phyloP scores from a whole-genome alignment of 2,888 invertebrate genomes.

The Carcina quercana region DNA sequence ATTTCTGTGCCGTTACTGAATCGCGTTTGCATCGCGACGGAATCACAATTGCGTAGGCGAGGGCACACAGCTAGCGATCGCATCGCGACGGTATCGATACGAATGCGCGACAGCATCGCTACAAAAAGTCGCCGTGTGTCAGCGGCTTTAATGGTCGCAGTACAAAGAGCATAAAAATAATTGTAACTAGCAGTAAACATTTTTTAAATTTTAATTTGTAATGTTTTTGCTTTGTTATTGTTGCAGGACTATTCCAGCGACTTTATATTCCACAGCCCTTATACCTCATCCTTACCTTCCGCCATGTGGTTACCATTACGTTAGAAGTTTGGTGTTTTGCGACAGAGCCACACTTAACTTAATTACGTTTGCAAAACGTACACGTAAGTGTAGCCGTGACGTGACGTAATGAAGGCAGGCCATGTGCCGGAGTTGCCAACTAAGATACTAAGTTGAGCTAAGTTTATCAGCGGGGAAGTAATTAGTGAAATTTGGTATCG shows the following conservation, averaged over 20 bases:
- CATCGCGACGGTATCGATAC: conserved; percentile 1
- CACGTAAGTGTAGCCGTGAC: too few relatives aligned
- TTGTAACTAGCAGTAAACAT: too few relatives aligned
- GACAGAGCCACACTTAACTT: conserved; percentile 37
- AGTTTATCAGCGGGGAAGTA: too few relatives aligned
- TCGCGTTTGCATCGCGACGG: conserved; percentile 9
- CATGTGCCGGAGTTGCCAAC: too few relatives aligned
- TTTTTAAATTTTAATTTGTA: too few relatives aligned
- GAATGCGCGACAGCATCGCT: conserved; percentile 3
- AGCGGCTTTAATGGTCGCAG: too few relatives aligned
- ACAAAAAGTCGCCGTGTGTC: conserved; percentile 2
- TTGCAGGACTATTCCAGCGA: not conserved
- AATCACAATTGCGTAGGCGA: too few relatives aligned
- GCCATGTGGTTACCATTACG: conserved; percentile 41
- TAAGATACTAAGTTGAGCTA: too few relatives aligned
- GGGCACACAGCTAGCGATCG: conserved; percentile 1
- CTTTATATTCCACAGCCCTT: conserved; percentile 4
- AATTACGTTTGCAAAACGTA: conserved; percentile 36
- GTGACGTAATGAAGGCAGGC: too few relatives aligned
- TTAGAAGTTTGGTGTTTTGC: conserved; percentile 35
- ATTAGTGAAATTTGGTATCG: too few relatives aligned
- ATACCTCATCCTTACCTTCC: conserved; percentile 25
- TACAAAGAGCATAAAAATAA: too few relatives aligned
- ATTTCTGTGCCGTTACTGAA: conserved; percentile 7
- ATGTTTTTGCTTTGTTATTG: too few relatives aligned